Percentiles rank a stretch among this genome's conserved stretches.
These are phyloP conservation scores for Prunella fulvescens DNA, from an alignment of 2,113 vertebrate species.

Conservation along the genomic window DNA sequence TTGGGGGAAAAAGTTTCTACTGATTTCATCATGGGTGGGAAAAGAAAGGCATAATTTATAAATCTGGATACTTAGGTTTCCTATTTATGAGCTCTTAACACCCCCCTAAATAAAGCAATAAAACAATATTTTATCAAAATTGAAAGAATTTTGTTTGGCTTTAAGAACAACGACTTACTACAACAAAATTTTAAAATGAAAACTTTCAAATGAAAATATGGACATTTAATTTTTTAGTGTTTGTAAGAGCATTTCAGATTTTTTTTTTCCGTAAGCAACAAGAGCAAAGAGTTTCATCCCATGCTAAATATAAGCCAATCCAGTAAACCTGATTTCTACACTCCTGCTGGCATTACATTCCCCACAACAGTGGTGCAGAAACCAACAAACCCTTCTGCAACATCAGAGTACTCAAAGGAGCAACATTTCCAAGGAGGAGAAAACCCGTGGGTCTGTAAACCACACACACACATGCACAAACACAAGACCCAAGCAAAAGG, in stretches of 20 bases:
- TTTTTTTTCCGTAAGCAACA: background rate
- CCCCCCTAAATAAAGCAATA: background rate
- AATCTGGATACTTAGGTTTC: background rate
- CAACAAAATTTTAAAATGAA: background rate
- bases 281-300: background rate
- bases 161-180: background rate
- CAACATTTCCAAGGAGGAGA: background rate
- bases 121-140: background rate
- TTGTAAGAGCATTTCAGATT: background rate
- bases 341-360: background rate
- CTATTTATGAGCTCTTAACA: background rate
- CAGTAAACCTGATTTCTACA: background rate
- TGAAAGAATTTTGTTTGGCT: background rate
- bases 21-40: background rate
- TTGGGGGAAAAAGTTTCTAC: background rate
- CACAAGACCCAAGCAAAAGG: background rate
- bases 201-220: background rate
- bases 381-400: background rate
- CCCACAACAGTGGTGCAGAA: background rate
- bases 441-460: background rate
- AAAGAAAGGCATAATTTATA: background rate
- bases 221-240: background rate
- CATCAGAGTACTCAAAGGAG: background rate
- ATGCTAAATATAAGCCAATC: background rate
- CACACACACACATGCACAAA: background rate